These are phyloP conservation scores for Rhabditoides inermis DNA, from an alignment of 2,888 invertebrate species.

Conservation along the genomic window DNA sequence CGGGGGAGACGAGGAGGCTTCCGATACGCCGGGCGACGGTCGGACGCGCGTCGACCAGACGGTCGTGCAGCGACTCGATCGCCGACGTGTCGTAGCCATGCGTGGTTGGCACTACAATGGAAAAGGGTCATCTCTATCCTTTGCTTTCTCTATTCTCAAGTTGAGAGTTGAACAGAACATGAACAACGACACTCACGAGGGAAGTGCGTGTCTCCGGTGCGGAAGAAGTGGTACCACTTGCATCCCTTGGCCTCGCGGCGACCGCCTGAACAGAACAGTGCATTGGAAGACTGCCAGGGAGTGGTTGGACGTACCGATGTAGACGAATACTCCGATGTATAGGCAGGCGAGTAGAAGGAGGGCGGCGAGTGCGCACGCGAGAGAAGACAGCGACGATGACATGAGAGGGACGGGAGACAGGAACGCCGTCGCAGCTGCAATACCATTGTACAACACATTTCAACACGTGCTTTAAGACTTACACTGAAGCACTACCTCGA, in stretches of 20 bases:
- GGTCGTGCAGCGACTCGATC: constrained; percentile 39
- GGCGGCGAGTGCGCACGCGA: constrained; percentile 15
- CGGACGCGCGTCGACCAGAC: constrained; percentile 39
- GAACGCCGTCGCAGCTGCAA: background rate
- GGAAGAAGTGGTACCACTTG: constrained; percentile 48
- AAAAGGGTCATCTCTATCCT: background rate
- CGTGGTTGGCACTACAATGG: constrained; percentile 26
- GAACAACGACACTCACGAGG: constrained; percentile 23
- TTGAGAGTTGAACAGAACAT: background rate
- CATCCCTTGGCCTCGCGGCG: constrained; percentile 45
- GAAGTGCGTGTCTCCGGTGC: constrained; percentile 46
- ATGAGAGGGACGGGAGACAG: constrained; percentile 6
- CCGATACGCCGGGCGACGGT: constrained; percentile 32
- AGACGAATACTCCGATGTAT: constrained; percentile 41
- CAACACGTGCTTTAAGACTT: no score
- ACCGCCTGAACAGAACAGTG: constrained; percentile 10
- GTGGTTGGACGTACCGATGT: constrained; percentile 1
- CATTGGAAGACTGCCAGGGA: background rate
- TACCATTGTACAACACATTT: no score
- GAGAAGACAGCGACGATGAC: constrained; percentile 11
- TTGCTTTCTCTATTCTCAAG: background rate
- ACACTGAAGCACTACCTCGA: no score
- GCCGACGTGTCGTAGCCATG: constrained; percentile 24
- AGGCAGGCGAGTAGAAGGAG: constrained; percentile 22
- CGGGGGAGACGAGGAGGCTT: constrained; percentile 12